Percentiles rank a stretch among this genome's conserved stretches.
phyloP scores from a whole-genome alignment of 2,113 vertebrate species.

The Macaca mulatta region DNA sequence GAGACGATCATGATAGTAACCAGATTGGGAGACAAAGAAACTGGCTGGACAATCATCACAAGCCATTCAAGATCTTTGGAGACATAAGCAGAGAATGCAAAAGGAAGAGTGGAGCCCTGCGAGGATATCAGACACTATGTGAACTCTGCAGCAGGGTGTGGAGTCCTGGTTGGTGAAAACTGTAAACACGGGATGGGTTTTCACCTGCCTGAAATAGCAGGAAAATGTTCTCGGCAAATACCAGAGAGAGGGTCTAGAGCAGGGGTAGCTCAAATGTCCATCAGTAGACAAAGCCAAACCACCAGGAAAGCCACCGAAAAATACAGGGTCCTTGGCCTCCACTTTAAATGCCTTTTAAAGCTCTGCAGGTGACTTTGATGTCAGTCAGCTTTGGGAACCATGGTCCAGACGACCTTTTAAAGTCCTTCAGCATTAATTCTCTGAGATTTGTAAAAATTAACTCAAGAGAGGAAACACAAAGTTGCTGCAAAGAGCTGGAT shows the following conservation, averaged over 20 bases:
- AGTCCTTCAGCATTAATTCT: background rate
- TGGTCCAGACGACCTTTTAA: background rate
- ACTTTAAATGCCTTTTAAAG: background rate
- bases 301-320: background rate
- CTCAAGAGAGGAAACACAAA: background rate
- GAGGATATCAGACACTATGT: background rate
- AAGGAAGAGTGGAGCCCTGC: background rate
- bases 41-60: background rate
- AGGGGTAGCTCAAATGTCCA: background rate
- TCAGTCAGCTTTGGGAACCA: background rate
- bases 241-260: background rate
- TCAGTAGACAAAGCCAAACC: background rate
- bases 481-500: background rate
- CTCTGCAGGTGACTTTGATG: background rate
- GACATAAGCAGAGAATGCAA: background rate
- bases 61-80: background rate
- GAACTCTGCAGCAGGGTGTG: accelerated
- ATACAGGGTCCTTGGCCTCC: background rate
- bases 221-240: background rate
- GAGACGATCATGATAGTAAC: background rate
- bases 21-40: background rate
- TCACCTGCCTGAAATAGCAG: background rate
- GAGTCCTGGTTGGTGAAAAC: background rate
- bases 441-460: background rate
- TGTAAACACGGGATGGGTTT: background rate